Base-by-base conservation (phyloP, 2,113 vertebrate genomes). In the Poecile atricapillus region DNA sequence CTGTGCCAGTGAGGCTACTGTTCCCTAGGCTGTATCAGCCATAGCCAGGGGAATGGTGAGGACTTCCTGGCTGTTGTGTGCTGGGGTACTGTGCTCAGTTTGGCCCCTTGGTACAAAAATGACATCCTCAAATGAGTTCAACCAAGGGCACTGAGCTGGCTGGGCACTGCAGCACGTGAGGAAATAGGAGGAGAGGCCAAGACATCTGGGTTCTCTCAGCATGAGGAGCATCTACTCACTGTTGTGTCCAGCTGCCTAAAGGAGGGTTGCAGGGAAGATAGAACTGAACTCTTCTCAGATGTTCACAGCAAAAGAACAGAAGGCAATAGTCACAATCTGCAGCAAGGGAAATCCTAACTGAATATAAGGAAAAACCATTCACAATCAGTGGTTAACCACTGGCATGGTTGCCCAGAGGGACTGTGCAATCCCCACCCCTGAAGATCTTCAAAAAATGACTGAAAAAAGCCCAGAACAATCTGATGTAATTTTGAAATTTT, bases 361-460 rank as follows among this genome's bases (percentile, higher is more conserved):
- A 69, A 50, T 90, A 44, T 21, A 55, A 71, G 37, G 50, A 41
- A 60, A 83, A 92, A 74, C 17, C 15, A 44, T 4, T 62, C 44
- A n/a, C 17, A 39, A 30, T n/a, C 53, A 20, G 59, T 88, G 67
- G 69, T 80, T 95, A 92, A 87, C 73, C 60, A 67, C 67, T 55
- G 69, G 44, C 12, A n/a, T 64, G 63, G 74, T 33, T 90, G 39
- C 30, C 55, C 39, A 74, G 59, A 90, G 47, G 84, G 6, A 7
- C 77, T 78, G 58, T 71, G 70, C 41, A 93, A 28, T 47, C 28
- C 83, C 43, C 50, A 65, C 39, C 55, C 37, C n/a, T 85, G 46
- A 75, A 74, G 23, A 39, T 92, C 95, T 92, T 95, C 47, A 83
- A 71, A 90, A 89, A 43, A 63, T 64, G 47, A 81, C 73, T 90